phyloP scores from a whole-genome alignment of 2,888 invertebrate species.

The Pseudoips prasinana region DNA sequence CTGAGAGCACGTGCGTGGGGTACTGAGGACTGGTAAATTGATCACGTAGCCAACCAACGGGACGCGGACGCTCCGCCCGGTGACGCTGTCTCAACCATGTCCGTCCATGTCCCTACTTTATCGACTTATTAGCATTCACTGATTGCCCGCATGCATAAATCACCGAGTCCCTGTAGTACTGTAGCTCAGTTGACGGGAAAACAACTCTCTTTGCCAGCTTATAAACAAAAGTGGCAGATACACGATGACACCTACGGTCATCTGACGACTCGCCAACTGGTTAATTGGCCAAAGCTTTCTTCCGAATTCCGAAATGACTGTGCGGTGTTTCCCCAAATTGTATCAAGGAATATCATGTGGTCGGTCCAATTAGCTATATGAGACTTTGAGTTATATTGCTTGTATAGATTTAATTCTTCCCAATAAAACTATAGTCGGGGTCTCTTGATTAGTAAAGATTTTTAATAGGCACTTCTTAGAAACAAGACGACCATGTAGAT shows the following conservation, averaged over 20 bases:
- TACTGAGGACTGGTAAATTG: conserved; percentile 26
- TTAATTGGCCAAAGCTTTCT: conserved; percentile 46
- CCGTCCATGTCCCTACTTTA: conserved; percentile 11
- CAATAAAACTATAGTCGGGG: no score
- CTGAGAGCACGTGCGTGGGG: conserved; percentile 42
- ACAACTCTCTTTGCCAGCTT: conserved; percentile 51
- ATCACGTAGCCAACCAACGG: conserved; percentile 8
- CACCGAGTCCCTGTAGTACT: conserved; percentile 40
- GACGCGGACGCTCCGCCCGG: conserved; percentile 8
- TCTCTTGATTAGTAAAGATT: no score
- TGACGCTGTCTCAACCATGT: conserved; percentile 8
- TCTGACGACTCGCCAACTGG: conserved; percentile 44
- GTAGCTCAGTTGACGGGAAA: conserved; percentile 43
- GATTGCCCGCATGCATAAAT: conserved; percentile 53
- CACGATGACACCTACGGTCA: conserved; percentile 41
- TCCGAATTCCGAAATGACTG: conserved; percentile 44
- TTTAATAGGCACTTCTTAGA: no score
- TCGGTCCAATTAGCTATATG: conserved; percentile 21
- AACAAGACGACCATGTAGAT: no score
- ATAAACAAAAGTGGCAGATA: conserved; percentile 54
- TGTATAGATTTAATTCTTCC: no score
- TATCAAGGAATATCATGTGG: conserved; percentile 30
- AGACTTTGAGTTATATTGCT: no score
- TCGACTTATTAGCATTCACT: conserved; percentile 54
- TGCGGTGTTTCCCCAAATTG: conserved; percentile 56